Evolutionary conservation across 2,888 invertebrate species (phyloP), one percentile per base, ranked within the genome.

Genomic region (Cheilosia vulpina): DNA sequence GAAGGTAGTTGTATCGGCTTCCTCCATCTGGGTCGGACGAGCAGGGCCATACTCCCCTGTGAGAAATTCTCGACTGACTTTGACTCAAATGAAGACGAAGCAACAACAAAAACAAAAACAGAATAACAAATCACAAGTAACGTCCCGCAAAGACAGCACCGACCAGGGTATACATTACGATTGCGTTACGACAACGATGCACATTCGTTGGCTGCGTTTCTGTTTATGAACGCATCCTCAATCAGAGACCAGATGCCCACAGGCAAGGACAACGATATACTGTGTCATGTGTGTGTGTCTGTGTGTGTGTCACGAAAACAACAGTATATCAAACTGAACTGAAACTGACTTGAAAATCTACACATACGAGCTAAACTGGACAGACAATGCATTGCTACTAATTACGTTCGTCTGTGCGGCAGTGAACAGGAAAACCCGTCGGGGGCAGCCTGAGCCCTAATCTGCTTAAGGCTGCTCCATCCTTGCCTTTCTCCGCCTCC

Each of bases 111-210:
- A 58, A 71, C 71, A 76, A 76, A 82, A 77, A 78, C 78, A 68
- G 83, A 83, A 83, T 83, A 78, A 73, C 83, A 73, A 83, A 83
- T 83, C 77, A 82, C 65, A 83, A 73, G 68, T 71, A 50, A 57
- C 24, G 34, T 65, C 38, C 13, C 73, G 66, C 45, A 68, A 72
- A 34, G 55, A 65, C 75, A 65, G 38, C 4, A 58, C 9, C 31
- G 9, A 31, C 47, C 21, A 15, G 24, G 27, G 38, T 47, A 53
- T 55, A 68, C 65, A 65, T 58, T 47, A 65, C 47, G n/a, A 65
- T 58, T 47, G 57, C 47, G n/a, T 31, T 21, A 27, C 43, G 13
- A 17, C 27, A 21, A 50, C 34, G 31, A 31, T 31, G 31, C 31
- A 27, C 21, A 63, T 65, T 50, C 52, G 13, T n/a, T 52, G 31